Evolutionary conservation across 1,140 invertebrate species (phyloP).

Genomic region (Eumeta japonica): DNA sequence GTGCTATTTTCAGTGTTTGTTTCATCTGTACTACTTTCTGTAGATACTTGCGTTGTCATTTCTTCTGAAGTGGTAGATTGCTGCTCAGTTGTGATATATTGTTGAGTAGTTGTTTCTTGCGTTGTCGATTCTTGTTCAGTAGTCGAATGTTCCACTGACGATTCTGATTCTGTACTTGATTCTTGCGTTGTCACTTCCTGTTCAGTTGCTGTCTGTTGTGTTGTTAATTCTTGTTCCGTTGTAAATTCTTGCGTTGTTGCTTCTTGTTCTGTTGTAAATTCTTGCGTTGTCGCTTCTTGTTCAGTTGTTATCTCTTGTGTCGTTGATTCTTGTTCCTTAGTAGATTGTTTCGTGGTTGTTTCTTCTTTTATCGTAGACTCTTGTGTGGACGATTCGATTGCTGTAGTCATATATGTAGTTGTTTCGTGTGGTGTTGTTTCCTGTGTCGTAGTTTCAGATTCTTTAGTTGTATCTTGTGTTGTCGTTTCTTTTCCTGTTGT

Average conservation of each 20-base stretch:
- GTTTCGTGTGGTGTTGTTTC: conserved; percentile 6
- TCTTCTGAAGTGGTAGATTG: conserved; percentile 14
- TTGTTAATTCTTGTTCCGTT: conserved; percentile 14
- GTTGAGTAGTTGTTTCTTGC: conserved; percentile 16
- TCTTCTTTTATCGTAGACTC: conserved; percentile 11
- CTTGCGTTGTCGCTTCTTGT: conserved; percentile 11
- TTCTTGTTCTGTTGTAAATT: conserved; percentile 13
- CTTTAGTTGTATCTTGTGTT: conserved; percentile 12
- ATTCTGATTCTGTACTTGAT: conserved; percentile 20
- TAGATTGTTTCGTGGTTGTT: conserved; percentile 16
- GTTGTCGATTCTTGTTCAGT: conserved; percentile 17
- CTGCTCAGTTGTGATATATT: conserved; percentile 16
- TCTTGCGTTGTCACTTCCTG: conserved; percentile 16
- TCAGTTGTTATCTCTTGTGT: conserved; percentile 13
- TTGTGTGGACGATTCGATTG: background rate
- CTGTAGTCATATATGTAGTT: conserved; percentile 11
- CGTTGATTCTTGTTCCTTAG: conserved; percentile 12
- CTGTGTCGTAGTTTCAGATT: conserved; percentile 13
- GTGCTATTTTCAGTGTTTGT: conserved; percentile 14
- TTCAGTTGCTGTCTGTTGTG: conserved; percentile 5
- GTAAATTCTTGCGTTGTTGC: conserved; percentile 14
- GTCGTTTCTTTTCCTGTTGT: conserved; percentile 17
- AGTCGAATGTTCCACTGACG: conserved; percentile 25
- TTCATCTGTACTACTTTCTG: conserved; percentile 17
- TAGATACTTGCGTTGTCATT: conserved; percentile 15